phyloP scores from a whole-genome alignment of 2,888 invertebrate species.

The Pilophorus perplexus region DNA sequence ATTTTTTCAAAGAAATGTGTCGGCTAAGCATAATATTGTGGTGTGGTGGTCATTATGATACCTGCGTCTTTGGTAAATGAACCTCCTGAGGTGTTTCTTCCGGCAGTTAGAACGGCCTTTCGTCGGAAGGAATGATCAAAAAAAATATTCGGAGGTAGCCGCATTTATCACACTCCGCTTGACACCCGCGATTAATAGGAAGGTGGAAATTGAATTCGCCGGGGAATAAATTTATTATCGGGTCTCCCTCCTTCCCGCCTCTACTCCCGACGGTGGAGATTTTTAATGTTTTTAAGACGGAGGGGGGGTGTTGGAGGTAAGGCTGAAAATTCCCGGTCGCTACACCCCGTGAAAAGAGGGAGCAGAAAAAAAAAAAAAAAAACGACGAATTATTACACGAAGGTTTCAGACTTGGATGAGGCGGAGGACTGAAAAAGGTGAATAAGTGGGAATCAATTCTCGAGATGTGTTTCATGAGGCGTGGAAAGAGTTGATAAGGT shows the following conservation, averaged over 20 bases:
- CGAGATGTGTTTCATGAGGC: slow-evolving; percentile 42
- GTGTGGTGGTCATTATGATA: too few species aligned
- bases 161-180: slow-evolving; percentile 25
- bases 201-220: slow-evolving; percentile 32
- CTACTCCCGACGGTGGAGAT: background rate
- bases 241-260: too few species aligned
- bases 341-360: too few species aligned
- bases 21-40: too few species aligned
- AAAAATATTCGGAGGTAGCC: background rate
- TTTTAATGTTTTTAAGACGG: slow-evolving; percentile 17
- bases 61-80: too few species aligned
- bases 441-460: slow-evolving; percentile 41
- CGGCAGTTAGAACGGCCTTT: too few species aligned
- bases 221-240: slow-evolving; percentile 21
- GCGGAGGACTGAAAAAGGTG: slow-evolving; percentile 1
- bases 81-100: too few species aligned
- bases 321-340: background rate
- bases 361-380: background rate
- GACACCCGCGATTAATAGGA: slow-evolving; percentile 31
- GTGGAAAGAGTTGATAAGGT: slow-evolving; percentile 40
- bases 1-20: too few species aligned
- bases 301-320: background rate
- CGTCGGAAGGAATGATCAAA: too few species aligned
- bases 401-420: background rate
- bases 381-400: too few species aligned